Evolutionary conservation across 2,888 invertebrate genomes (phyloP), one percentile per base, ranked within the genome.

Genomic region (Allophyes oxyacanthae): DNA sequence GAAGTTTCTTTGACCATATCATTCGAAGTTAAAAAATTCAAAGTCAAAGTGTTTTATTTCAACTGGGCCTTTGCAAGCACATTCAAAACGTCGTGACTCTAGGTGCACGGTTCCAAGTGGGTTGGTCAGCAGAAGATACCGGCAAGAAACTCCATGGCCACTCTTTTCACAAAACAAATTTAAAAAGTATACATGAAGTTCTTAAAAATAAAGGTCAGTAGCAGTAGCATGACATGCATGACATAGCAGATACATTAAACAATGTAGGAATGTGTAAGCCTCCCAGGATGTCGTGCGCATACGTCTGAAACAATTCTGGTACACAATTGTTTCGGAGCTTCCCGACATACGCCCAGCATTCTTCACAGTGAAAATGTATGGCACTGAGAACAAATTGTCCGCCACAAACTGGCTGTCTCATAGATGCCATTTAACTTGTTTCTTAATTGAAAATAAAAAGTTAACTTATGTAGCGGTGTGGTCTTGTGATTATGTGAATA

Each of bases 281-380:
- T 50, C 57, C 32, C 60, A 56, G 50, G 49, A 59, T 45, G 48
- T 63, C 15, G 60, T 45, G 44, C 48, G 34, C 49, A 38, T 56
- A 53, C 44, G 41, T 44, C 38, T 45, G 48, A 71, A 74, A 72
- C 68, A 74, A 72, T 71, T 65, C 58, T 45, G 49, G 53, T 40
- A 53, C 48, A 68, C 62, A 68, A 68, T 63, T 68, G 62, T 68
- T 74, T 51, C 34, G 25, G 36, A 36, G 57, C 37, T 58, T 49
- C 51, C 20, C 45, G 38, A 58, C 57, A 56, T 62, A 65, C 56
- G 55, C 40, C 55, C 42, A 48, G 42, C 53, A 69, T 75, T 75
- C 62, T 73, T 66, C 51, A 55, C 41, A 13, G 49, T 45, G 20
- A 45, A 45, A 64, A 66, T 73, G 60, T 62, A 60, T 53, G 55